Conservation (phyloP, 2,888 invertebrate species). For the Griposia aprilina region DNA sequence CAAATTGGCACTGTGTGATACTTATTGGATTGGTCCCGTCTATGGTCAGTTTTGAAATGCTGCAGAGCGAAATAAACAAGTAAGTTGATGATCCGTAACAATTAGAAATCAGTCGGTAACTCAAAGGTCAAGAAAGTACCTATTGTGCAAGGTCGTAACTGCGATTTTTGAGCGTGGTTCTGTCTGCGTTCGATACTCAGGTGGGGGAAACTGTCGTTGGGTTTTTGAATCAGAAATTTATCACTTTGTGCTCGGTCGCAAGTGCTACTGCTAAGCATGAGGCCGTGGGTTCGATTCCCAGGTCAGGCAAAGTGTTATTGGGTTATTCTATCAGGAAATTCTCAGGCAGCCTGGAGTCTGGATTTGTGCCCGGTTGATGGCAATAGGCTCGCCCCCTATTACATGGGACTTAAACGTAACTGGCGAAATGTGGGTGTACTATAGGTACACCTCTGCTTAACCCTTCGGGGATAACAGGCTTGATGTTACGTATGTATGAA, state of each 20-base stretch:
- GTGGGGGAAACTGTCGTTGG: background rate
- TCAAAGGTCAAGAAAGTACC: constrained; percentile 3
- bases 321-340: background rate
- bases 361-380: background rate
- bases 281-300: background rate
- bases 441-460: background rate
- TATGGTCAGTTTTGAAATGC: constrained; percentile 11
- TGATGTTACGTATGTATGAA: background rate
- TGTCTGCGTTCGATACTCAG: background rate
- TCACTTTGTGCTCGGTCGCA: background rate
- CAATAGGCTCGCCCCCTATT: background rate
- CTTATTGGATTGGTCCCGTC: constrained; percentile 25
- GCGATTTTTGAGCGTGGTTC: background rate
- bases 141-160: background rate
- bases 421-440: background rate
- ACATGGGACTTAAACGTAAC: background rate
- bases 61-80: constrained; percentile 28
- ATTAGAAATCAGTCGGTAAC: constrained; percentile 32
- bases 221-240: background rate
- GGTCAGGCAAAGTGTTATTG: background rate
- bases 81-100: background rate
- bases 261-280: background rate
- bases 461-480: background rate
- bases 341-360: background rate
- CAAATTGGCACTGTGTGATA: constrained; percentile 23